Conservation (phyloP, 2,113 vertebrate species). For the Phodopus roborovskii region DNA sequence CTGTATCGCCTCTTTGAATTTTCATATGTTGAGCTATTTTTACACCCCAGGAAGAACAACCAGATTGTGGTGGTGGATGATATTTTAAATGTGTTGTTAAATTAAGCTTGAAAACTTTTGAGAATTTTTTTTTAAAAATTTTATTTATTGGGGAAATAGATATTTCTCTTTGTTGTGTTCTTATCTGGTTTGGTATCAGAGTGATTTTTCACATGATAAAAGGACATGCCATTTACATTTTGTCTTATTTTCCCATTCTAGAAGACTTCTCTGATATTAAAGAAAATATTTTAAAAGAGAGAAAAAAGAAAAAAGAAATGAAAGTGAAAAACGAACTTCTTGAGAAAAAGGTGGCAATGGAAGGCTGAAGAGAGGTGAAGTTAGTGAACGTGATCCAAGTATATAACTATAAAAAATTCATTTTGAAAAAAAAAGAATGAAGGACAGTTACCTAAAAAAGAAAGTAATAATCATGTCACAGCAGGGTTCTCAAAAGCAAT, state of each 20-base stretch:
- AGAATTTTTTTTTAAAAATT: neutral
- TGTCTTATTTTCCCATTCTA: neutral
- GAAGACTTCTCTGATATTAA: neutral
- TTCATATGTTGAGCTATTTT: neutral
- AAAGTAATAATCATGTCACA: neutral
- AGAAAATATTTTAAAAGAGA: neutral
- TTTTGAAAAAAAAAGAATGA: neutral
- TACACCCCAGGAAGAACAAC: neutral
- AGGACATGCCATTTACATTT: neutral
- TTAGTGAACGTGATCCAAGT: neutral
- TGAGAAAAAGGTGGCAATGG: neutral
- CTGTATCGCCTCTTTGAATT: neutral
- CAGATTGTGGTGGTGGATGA: neutral
- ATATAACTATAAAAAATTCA: too few relatives aligned
- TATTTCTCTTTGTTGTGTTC: neutral
- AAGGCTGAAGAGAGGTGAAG: neutral
- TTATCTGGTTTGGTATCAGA: neutral
- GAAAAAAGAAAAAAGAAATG: neutral
- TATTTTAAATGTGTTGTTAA: neutral
- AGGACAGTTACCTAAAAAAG: neutral
- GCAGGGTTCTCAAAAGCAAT: neutral
- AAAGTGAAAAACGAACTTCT: neutral
- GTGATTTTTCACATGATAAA: neutral
- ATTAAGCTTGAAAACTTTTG: neutral
- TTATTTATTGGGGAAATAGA: neutral